phyloP scores from a whole-genome alignment of 1,140 invertebrate genomes.

The Aculops lycopersici region DNA sequence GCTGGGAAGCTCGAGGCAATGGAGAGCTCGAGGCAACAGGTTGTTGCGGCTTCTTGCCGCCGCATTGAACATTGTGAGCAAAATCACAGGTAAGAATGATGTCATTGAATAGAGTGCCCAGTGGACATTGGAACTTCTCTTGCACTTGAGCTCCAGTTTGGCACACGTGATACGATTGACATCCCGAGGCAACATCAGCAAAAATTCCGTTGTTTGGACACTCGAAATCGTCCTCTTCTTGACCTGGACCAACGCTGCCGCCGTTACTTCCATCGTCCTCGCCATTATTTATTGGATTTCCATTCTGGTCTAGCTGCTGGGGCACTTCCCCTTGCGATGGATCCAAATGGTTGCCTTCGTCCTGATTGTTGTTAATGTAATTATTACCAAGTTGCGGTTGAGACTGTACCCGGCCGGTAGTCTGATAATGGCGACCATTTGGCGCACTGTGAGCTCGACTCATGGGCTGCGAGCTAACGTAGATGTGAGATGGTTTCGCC shows the following conservation, averaged over 20 bases:
- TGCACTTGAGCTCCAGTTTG: background rate
- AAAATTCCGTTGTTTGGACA: background rate
- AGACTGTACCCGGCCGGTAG: too few species aligned
- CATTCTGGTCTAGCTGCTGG: background rate
- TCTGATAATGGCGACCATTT: too few species aligned
- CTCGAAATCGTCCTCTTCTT: background rate
- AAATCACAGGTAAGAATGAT: constrained; percentile 4
- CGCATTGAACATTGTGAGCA: background rate
- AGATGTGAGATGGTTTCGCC: too few species aligned
- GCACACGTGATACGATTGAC: background rate
- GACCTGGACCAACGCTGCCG: background rate
- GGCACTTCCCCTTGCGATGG: background rate
- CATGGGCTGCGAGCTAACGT: too few species aligned
- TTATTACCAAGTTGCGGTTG: too few species aligned
- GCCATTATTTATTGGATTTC: background rate
- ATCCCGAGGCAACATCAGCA: background rate
- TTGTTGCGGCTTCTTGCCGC: background rate
- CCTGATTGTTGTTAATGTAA: background rate
- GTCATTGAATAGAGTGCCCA: constrained; percentile 7
- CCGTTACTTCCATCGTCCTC: background rate
- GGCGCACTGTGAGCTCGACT: too few species aligned
- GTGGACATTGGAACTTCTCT: constrained; percentile 5
- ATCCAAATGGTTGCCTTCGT: background rate
- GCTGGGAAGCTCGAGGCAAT: background rate
- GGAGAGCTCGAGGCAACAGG: background rate